Evolutionary conservation across 2,113 vertebrate species (phyloP), one percentile per base, ranked within the genome.

Genomic region (Entomyzon cyanotis): DNA sequence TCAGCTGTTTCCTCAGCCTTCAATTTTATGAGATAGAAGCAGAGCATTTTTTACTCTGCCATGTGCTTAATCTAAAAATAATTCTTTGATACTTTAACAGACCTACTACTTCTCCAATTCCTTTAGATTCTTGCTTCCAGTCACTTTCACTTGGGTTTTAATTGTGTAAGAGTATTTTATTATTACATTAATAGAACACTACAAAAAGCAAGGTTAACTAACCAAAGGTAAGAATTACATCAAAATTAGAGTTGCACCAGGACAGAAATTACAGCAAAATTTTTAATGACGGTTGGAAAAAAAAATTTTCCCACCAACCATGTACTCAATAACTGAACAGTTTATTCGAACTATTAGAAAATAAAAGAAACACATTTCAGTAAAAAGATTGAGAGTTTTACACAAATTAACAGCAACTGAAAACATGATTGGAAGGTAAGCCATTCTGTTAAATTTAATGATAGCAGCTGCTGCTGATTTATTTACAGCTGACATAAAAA

Each of bases 401-500:
- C 56, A 91, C 69, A 95, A 93, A 93, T 95, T 88, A 88, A 94
- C 94, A 97, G 95, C 96, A 97, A 96, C 95, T 97, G 95, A 93
- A 96, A 94, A 96, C 90, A 77, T 90, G 91, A 95, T 92, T 92
- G 94, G 92, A 95, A 95, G 70, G 70, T 79, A 95, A 96, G 68
- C 22, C 91, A 86, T 80, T 92, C 28, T 76, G 58, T 85, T 77
- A 91, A 95, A 91, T 95, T 95, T 85, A 91, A 93, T 89, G 53
- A 85, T 50, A 94, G 71, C 75, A 96, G 91, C 79, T 96, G 94
- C 94, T 95, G 75, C 25, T 88, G 82, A 78, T 96, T 95, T 94
- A 76, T 95, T 95, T 93, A 90, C 90, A 95, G 74, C 87, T 88
- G 59, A 88, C 87, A 93, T 41, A 50, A 89, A 93, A 94, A 95